Evolutionary conservation across 2,888 invertebrate genomes (phyloP), one percentile per base, ranked within the genome.

Genomic region (Drosophila kuntzei): DNA sequence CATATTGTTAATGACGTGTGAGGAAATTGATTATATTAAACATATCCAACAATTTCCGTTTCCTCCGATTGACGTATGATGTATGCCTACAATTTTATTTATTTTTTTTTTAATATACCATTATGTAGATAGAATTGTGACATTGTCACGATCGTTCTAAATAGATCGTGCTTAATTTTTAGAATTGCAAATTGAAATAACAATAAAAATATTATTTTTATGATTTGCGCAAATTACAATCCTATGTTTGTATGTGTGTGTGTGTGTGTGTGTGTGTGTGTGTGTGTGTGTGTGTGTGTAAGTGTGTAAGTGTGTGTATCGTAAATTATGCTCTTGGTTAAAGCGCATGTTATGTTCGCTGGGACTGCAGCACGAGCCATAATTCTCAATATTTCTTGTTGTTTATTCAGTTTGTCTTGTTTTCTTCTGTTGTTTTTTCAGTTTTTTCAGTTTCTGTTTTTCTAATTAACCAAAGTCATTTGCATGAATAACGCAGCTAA

Each of bases 401-500:
- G 36, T 57, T 50, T 36, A 46, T 27, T 60, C n/a, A 7, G 20
- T 18, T 67, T 57, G 44, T 70, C 32, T 16, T 54, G 55, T 72
- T 76, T 87, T 44, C 37, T 36, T 53, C 34, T n/a, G 39, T 63
- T 53, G 27, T 50, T 50, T 34, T 58, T 29, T 41, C 25, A 6
- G 25, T 66, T 51, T 57, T 54, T 50, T 25, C 51, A n/a, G 27
- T 27, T 49, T 66, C 44, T 18, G 60, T 61, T 72, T 87, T 79
- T 72, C 80, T 83, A 83, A 83, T 83, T 83, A 87, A 75, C 68
- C 80, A 82, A 77, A 79, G 83, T 77, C 83, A 87, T 85, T 83
- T 87, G 83, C 88, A 83, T 83, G 88, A 82, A 82, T 87, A 82
- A 85, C 80, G 82, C 88, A 79, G 88, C 86, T 85, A 87, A 83